Conservation (phyloP, 2,797 vertebrate species). For the Lateolabrax maculatus region DNA sequence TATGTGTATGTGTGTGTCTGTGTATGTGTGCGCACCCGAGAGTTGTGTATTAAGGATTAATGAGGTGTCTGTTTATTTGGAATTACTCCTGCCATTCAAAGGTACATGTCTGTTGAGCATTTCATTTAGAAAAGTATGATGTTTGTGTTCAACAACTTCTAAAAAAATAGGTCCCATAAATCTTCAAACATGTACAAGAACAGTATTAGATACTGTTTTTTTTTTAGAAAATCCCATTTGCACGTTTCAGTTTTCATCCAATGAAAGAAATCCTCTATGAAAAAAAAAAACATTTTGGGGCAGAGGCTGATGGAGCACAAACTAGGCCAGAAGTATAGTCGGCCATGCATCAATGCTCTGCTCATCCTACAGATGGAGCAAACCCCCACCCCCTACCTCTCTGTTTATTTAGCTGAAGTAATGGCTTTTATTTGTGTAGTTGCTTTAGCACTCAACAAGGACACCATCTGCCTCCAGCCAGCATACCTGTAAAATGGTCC, state of each 20-base stretch:
- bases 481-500: slow-evolving; percentile 59
- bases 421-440: slow-evolving; percentile 66
- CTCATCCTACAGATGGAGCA: slow-evolving; percentile 60
- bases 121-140: background rate
- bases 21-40: slow-evolving; percentile 19
- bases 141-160: background rate
- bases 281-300: slow-evolving; percentile 26
- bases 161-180: background rate
- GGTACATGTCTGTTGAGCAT: background rate
- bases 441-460: slow-evolving; percentile 57
- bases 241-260: background rate
- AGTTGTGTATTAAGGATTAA: slow-evolving; percentile 69
- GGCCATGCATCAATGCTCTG: slow-evolving; percentile 53
- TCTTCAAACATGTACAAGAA: background rate
- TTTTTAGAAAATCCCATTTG: background rate
- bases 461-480: slow-evolving; percentile 70
- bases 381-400: slow-evolving; percentile 16
- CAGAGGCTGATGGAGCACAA: slow-evolving; percentile 36
- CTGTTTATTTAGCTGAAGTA: slow-evolving; percentile 77
- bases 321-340: slow-evolving; percentile 55
- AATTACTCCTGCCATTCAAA: slow-evolving; percentile 68
- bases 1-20: background rate
- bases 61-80: slow-evolving; percentile 70
- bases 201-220: background rate
- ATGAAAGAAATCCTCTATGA: background rate